Conservation (phyloP, 2,113 vertebrate species). For the Tupaia chinensis region DNA sequence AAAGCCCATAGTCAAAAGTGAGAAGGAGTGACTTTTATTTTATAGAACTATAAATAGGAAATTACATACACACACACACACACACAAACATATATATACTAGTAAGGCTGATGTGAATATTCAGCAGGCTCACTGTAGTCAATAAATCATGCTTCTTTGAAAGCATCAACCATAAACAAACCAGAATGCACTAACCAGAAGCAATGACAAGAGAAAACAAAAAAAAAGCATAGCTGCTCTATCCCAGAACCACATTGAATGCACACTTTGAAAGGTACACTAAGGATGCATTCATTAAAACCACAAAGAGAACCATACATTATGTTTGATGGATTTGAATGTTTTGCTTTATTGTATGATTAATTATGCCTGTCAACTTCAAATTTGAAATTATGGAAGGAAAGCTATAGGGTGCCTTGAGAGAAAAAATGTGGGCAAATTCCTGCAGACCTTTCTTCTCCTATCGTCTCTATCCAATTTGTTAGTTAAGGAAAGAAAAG, state of each 20-base stretch:
- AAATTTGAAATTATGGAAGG: constrained; percentile 2
- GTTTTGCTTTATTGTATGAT: constrained; percentile 19
- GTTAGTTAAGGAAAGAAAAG: background rate
- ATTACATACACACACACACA: background rate
- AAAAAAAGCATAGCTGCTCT: constrained; percentile 64
- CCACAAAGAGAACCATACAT: constrained; percentile 66
- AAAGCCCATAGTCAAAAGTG: background rate
- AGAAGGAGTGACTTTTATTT: background rate
- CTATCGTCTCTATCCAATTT: background rate
- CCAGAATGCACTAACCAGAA: constrained; percentile 58
- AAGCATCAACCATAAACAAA: constrained; percentile 78
- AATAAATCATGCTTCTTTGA: constrained; percentile 74
- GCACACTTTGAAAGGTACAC: constrained; percentile 71
- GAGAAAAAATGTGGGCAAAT: background rate
- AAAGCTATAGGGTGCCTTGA: background rate
- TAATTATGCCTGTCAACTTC: constrained; percentile 55
- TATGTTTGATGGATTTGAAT: constrained; percentile 68
- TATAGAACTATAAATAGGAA: background rate
- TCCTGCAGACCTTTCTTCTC: background rate
- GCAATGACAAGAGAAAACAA: constrained; percentile 59
- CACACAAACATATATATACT: background rate
- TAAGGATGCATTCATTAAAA: constrained; percentile 65
- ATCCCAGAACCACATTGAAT: constrained; percentile 56
- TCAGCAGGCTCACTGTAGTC: constrained; percentile 36
- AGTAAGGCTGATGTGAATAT: background rate